Conservation (phyloP, 2,888 invertebrate species). For the Hyposoter dolosus region DNA sequence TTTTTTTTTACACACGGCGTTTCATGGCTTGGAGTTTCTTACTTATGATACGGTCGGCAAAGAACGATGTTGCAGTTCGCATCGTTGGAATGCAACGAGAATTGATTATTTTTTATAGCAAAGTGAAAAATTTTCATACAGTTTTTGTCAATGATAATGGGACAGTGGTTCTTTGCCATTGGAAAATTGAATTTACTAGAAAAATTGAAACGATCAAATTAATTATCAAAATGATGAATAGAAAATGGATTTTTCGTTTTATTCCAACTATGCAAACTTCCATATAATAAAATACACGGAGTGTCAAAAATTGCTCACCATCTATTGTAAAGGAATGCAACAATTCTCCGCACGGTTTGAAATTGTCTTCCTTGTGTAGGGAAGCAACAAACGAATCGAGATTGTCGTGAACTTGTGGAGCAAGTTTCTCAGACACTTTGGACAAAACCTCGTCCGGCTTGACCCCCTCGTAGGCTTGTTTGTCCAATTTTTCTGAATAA, state of each 20-base stretch:
- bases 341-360: constrained; percentile 91
- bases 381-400: constrained; percentile 90
- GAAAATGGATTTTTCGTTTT: too few species aligned
- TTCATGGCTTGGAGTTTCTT: too few species aligned
- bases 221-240: too few species aligned
- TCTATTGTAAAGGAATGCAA: constrained; percentile 87
- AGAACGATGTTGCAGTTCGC: background rate
- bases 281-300: background rate
- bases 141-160: too few species aligned
- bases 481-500: constrained; percentile 89
- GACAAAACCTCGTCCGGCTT: constrained; percentile 92
- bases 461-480: constrained; percentile 86
- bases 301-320: constrained; percentile 76
- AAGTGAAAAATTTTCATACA: too few species aligned
- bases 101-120: too few species aligned
- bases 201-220: too few species aligned
- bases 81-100: background rate
- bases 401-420: constrained; percentile 90
- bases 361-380: constrained; percentile 90
- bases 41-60: too few species aligned
- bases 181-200: too few species aligned
- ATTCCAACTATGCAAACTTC: too few species aligned
- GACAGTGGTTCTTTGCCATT: too few species aligned
- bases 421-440: constrained; percentile 89
- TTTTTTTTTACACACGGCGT: too few species aligned